Conservation (phyloP, 2,113 vertebrate species). For the Orientallactaga bullata region DNA sequence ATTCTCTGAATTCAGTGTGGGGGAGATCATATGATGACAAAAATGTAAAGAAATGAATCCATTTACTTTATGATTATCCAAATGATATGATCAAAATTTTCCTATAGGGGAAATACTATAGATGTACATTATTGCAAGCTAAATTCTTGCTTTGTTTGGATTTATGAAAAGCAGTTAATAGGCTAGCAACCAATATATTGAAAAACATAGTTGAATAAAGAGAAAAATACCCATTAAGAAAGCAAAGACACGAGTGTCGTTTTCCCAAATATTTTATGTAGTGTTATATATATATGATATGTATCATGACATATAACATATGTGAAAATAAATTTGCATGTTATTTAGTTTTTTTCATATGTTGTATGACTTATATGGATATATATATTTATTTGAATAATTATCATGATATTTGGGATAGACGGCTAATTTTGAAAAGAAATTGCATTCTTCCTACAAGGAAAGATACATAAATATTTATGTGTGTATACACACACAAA, state of each 20-base stretch:
- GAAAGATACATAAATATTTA: not conserved
- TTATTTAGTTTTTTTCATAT: conserved; percentile 28
- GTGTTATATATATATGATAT: not conserved
- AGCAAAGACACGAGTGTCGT: not conserved
- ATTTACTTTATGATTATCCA: conserved; percentile 45
- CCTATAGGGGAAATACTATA: conserved; percentile 44
- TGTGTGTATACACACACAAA: not conserved
- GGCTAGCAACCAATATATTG: not conserved
- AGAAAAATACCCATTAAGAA: conserved; percentile 24
- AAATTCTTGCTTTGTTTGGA: not conserved
- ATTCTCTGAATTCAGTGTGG: conserved; percentile 70
- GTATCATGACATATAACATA: not conserved
- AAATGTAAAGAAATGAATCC: conserved; percentile 55
- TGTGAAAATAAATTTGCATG: not conserved
- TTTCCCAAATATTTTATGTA: not conserved
- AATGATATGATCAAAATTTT: conserved; percentile 28
- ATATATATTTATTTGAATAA: not conserved
- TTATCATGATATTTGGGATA: conserved; percentile 14
- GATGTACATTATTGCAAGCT: not conserved
- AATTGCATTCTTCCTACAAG: not conserved
- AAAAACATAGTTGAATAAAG: conserved; percentile 2
- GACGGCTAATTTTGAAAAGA: conserved; percentile 9
- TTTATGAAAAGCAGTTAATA: conserved; percentile 38
- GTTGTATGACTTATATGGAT: not conserved
- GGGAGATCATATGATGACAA: conserved; percentile 73